phyloP scores from a whole-genome alignment of 2,113 vertebrate species.

The Mus pahari region DNA sequence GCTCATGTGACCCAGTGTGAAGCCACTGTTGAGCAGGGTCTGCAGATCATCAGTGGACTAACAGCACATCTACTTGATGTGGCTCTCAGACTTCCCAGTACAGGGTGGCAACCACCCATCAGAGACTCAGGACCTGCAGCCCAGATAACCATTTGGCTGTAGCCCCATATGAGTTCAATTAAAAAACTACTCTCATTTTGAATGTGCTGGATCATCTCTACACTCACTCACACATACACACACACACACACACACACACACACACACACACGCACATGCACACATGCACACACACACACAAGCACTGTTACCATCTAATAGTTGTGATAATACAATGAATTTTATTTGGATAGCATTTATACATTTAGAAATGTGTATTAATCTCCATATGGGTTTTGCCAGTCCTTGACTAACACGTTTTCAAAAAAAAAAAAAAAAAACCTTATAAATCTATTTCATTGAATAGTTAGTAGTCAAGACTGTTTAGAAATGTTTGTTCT shows the following conservation, averaged over 20 bases:
- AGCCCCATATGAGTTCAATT: neutral
- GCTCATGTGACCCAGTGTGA: neutral
- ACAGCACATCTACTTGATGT: neutral
- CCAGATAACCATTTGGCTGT: neutral
- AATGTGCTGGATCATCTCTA: neutral
- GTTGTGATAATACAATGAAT: conserved; percentile 8
- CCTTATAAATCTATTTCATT: conserved; percentile 25
- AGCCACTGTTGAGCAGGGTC: neutral
- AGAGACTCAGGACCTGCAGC: neutral
- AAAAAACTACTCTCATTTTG: neutral
- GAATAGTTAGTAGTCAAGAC: neutral
- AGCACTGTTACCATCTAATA: neutral
- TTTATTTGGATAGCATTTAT: conserved; percentile 50
- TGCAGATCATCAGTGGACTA: neutral
- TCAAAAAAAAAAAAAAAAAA: conserved; percentile 50
- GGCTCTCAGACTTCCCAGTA: neutral
- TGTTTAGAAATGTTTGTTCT: conserved; percentile 50
- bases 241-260: neutral
- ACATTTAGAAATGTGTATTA: conserved; percentile 46
- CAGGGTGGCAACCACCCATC: neutral
- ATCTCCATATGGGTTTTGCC: conserved; percentile 57
- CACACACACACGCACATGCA: neutral
- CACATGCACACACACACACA: neutral
- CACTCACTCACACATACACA: neutral
- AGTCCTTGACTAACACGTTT: conserved; percentile 44